Percentiles rank a stretch among this genome's conserved stretches.
These are phyloP conservation scores for Mesocentrotus franciscanus DNA, from an alignment of 53 echinoderm and acorn worm species.

Conservation along the genomic window DNA sequence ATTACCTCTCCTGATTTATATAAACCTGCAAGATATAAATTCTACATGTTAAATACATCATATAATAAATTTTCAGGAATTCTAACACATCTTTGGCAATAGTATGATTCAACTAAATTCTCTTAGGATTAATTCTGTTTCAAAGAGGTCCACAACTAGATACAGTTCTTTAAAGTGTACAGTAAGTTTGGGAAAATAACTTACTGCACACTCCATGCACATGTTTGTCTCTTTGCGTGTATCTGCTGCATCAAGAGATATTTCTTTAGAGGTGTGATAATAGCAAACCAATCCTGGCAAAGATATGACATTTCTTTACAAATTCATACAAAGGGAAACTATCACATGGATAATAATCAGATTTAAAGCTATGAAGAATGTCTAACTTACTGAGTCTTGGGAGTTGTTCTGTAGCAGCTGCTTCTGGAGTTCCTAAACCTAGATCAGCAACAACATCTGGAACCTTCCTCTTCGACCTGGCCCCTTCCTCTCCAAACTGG, in stretches of 20 bases:
- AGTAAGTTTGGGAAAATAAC: background rate
- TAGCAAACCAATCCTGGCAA: background rate
- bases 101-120: background rate
- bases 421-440: slow-evolving; percentile 63
- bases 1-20: background rate
- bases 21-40: slow-evolving; percentile 9
- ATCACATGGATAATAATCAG: background rate
- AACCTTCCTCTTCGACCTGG: slow-evolving; percentile 64
- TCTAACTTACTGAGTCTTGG: slow-evolving; percentile 82
- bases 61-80: background rate
- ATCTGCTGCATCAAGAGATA: background rate
- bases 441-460: slow-evolving; percentile 71
- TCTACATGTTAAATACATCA: background rate
- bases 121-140: background rate
- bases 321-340: background rate
- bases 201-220: background rate
- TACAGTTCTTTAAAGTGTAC: background rate
- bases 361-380: background rate
- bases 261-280: background rate
- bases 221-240: background rate
- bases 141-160: background rate
- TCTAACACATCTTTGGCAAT: background rate
- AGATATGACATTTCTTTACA: background rate
- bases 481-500: slow-evolving; percentile 41
- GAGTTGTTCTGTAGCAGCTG: slow-evolving; percentile 71